Base-by-base conservation (phyloP, 30 jellyfish, hydroid and myxozoan genomes). In the Haliclystus octoradiatus region DNA sequence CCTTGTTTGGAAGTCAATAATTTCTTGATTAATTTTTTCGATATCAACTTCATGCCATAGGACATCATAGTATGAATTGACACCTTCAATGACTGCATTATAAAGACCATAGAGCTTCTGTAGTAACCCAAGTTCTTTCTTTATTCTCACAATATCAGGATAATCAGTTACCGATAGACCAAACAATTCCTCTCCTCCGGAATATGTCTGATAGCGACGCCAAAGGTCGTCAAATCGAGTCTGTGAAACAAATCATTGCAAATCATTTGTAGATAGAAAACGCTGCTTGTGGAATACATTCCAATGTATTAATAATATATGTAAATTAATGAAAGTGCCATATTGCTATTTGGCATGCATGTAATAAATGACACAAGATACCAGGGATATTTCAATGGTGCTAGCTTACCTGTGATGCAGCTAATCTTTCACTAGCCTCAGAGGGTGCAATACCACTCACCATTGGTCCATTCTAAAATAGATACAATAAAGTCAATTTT, bases 131-230 rank as follows among this genome's bases (percentile, higher is more conserved):
- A 89, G 86, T 65, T 89, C 98, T 60, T 76, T 89, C 85, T 89
- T 89, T 50, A 82, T 81, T 28, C 87, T 77, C 60, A 72, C 76
- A 31, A 89, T 66, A 33, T 81, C 92, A 0, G 95, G 92, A 63
- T 89, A 81, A 23, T 89, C 98, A 26, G 95, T 80, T 27, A 81
- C 49, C 5, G 98, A 92, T 74, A 89, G 46, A 34, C 98, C 98
- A 81, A 89, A 89, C 73, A 89, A 62, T 32, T 89, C 98, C 71
- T 89, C 98, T n/a, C 98, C 98, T 22, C 98, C 98, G 53, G 81
- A 68, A 71, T 89, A 89, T 4, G 98, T 89, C 65, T 89, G 95
- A 32, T 33, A 81, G 28, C 81, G 87, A 2, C 98, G 82, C 94
- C 94, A 89, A 33, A 89, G 68, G 7, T 90, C 94, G 69, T 81